Evolutionary conservation across 2,797 vertebrate genomes (phyloP), one percentile per base, ranked within the genome.

Genomic region (Dipus sagitta): DNA sequence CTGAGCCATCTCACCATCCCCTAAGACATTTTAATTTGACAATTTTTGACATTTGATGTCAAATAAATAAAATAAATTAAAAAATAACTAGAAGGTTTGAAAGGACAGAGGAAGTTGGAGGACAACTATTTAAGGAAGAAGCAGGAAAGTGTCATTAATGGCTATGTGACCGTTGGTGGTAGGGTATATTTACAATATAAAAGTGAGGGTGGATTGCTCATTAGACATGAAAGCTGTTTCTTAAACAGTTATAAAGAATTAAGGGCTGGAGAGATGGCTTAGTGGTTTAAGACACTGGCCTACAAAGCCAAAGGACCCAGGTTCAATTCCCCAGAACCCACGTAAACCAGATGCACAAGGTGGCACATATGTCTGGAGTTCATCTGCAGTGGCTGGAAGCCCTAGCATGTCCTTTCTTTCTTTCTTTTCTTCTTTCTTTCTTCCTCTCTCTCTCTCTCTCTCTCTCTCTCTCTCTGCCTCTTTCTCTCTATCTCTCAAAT

Each of bases 1-100:
- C 47, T 47, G 47, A 47, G 47, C 47, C 11, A 47, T 47, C 47
- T 47, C 47, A 7, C 47, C 9, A 47, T 47, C 47, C 30, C 78
- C 0, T 58, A 62, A n/a, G 15, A 26, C 86, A 34, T 76, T 83
- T 88, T 90, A 70, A 93, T 76, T 85, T 77, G 68, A 17, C 85
- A 34, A 24, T 71, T 81, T 20, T 83, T 94, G n/a, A 72, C 62
- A 68, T 82, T 92, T 86, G 28, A 52, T 24, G 11, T 70, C 72
- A 30, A 82, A 13, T 38, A 38, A 38, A 38, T 38, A 38, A 38
- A 38, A 38, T 38, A 38, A 38, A 38, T 38, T n/a, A n/a, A n/a
- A n/a, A 38, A 38, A 38, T 85, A 70, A n/a, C 47, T 71, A 12
- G 54, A 70, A 75, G 75, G 28, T 30, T 52, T 30, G 26, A 67